phyloP scores from a whole-genome alignment of 2,113 vertebrate species.

The Dipodomys spectabilis region DNA sequence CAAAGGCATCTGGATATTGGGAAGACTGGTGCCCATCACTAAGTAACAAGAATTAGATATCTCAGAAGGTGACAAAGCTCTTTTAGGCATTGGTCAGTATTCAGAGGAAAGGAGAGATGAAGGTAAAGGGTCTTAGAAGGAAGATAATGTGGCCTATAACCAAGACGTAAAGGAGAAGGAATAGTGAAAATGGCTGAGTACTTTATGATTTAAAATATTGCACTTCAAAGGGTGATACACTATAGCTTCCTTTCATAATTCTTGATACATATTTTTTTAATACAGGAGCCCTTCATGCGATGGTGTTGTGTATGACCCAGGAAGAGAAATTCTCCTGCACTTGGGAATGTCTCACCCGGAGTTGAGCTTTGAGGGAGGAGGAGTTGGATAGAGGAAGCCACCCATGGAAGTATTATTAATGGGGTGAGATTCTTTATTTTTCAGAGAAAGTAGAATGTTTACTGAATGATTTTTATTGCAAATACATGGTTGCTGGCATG shows the following conservation, averaged over 20 bases:
- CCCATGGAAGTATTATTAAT: background rate
- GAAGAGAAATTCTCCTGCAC: background rate
- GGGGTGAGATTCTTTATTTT: background rate
- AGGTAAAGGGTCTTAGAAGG: background rate
- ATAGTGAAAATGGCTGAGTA: background rate
- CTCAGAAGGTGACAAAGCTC: background rate
- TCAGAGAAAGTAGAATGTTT: background rate
- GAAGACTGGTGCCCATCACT: background rate
- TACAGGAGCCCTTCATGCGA: background rate
- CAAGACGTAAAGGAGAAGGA: background rate
- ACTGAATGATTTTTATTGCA: background rate
- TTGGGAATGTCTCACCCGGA: background rate
- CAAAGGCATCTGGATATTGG: background rate
- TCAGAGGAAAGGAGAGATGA: background rate
- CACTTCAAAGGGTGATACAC: background rate
- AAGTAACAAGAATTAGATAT: background rate
- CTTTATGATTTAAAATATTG: constrained; percentile 16
- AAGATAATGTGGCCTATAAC: background rate
- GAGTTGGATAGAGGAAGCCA: background rate
- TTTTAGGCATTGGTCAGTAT: background rate
- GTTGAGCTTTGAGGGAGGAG: background rate
- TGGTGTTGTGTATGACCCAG: background rate
- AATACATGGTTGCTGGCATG: background rate
- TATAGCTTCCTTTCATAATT: background rate
- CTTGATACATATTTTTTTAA: background rate